Conservation (phyloP, 1,140 invertebrate genomes). For the Zaprionus ghesquierei region DNA sequence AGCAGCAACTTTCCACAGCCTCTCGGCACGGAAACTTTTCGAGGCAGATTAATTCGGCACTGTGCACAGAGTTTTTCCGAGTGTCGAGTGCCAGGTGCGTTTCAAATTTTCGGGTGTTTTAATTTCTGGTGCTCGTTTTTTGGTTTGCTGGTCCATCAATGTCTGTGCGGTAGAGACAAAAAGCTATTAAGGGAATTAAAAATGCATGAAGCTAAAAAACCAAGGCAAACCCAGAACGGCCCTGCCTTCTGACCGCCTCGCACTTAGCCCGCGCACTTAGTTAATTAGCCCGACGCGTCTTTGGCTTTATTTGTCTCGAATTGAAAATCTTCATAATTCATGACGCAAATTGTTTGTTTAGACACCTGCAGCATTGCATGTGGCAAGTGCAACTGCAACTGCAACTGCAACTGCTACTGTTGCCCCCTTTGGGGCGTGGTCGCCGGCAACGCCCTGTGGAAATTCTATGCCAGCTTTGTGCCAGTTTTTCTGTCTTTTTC, state of each 20-base stretch:
- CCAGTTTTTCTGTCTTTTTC: slow-evolving; percentile 64
- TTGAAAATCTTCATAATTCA: slow-evolving; percentile 69
- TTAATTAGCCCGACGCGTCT: slow-evolving; percentile 63
- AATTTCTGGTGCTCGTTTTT: slow-evolving; percentile 48
- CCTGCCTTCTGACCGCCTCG: slow-evolving; percentile 16
- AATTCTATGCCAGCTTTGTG: slow-evolving; percentile 37
- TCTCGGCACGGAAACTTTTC: slow-evolving; percentile 45
- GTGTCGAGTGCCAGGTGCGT: slow-evolving; percentile 31
- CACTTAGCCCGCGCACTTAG: slow-evolving; percentile 61
- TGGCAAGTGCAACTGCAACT: slow-evolving; percentile 34
- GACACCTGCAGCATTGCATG: slow-evolving; percentile 56
- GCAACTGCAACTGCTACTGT: slow-evolving; percentile 54
- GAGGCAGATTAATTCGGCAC: slow-evolving; percentile 44
- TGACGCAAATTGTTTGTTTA: slow-evolving; percentile 72
- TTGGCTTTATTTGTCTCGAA: slow-evolving; percentile 52
- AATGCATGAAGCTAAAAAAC: slow-evolving; percentile 75
- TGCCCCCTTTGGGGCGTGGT: slow-evolving; percentile 49
- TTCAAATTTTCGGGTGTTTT: slow-evolving; percentile 58
- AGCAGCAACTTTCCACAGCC: slow-evolving; percentile 56
- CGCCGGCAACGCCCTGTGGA: slow-evolving; percentile 39
- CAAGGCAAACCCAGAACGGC: background rate
- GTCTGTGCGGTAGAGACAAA: slow-evolving; percentile 69
- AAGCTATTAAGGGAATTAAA: slow-evolving; percentile 81
- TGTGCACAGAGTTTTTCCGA: slow-evolving; percentile 40
- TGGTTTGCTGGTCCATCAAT: slow-evolving; percentile 64